Conservation (phyloP, 2,797 vertebrate genomes). For the Mus spretus region DNA sequence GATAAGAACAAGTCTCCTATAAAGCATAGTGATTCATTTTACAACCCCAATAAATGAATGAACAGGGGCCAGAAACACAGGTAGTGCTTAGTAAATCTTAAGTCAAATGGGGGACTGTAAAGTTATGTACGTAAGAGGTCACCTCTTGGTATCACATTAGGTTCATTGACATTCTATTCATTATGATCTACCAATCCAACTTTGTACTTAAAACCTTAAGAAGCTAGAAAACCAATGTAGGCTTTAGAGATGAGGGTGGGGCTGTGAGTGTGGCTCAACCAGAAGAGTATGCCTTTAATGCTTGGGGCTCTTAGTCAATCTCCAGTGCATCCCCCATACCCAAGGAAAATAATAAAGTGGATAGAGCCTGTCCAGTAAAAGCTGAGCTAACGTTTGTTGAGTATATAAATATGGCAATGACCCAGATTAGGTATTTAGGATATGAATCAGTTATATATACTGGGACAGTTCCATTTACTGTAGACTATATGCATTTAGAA, state of each 20-base stretch:
- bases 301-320: not conserved
- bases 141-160: conserved; percentile 32
- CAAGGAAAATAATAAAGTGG: not conserved
- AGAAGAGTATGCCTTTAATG: not conserved
- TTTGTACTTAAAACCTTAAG: not conserved
- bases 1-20: conserved; percentile 55
- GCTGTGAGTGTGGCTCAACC: not conserved
- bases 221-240: conserved; percentile 35
- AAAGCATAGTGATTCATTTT: conserved; percentile 63
- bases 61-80: conserved; percentile 1
- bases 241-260: conserved; percentile 23
- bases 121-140: conserved; percentile 17
- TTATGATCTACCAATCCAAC: not conserved
- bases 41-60: conserved; percentile 29
- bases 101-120: not conserved
- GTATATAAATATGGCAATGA: not conserved
- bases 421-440: not conserved
- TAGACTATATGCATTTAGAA: not conserved
- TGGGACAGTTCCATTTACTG: not conserved
- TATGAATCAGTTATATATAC: not conserved
- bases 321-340: not conserved
- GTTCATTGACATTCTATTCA: conserved; percentile 40
- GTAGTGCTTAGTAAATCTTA: conserved; percentile 16
- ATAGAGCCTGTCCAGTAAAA: no score
- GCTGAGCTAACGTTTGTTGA: not conserved